Evolutionary conservation across 1,140 invertebrate species (phyloP).

Genomic region (Andricus grossulariae): DNA sequence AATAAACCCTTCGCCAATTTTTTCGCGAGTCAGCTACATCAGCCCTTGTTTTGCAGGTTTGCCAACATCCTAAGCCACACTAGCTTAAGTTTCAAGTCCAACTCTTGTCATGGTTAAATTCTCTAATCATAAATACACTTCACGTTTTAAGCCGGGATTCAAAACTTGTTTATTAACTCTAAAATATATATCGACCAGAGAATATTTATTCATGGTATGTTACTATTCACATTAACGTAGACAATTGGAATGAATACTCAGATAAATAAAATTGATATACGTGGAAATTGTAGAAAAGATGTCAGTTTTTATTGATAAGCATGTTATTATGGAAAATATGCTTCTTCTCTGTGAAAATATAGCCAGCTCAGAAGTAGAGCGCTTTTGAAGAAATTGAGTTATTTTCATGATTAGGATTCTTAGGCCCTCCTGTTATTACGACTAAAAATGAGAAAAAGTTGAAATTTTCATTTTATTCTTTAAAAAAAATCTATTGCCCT

Average conservation of each 20-base stretch:
- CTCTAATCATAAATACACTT: not conserved
- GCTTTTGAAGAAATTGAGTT: too few relatives aligned
- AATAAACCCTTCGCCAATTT: constrained; percentile 3
- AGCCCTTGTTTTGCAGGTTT: constrained; percentile 9
- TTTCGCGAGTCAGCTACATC: not conserved
- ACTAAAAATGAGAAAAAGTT: too few relatives aligned
- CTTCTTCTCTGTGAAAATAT: too few relatives aligned
- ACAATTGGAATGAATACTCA: not conserved
- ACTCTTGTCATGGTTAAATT: not conserved
- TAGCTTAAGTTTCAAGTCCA: constrained; percentile 37
- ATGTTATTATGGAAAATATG: too few relatives aligned
- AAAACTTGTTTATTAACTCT: constrained; percentile 15
- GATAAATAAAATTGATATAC: constrained; percentile 10
- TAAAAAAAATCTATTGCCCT: too few relatives aligned
- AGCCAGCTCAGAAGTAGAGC: too few relatives aligned
- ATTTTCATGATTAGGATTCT: too few relatives aligned
- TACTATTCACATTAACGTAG: not conserved
- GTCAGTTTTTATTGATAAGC: too few relatives aligned
- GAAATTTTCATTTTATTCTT: too few relatives aligned
- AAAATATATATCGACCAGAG: not conserved
- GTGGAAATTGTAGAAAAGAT: not conserved
- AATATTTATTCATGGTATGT: not conserved
- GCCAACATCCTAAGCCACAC: constrained; percentile 35
- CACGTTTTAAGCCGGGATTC: constrained; percentile 17
- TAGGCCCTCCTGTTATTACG: too few relatives aligned